Evolutionary conservation across 1,140 invertebrate genomes (phyloP), one percentile per base, ranked within the genome.

Genomic region (Oscheius sp.): DNA sequence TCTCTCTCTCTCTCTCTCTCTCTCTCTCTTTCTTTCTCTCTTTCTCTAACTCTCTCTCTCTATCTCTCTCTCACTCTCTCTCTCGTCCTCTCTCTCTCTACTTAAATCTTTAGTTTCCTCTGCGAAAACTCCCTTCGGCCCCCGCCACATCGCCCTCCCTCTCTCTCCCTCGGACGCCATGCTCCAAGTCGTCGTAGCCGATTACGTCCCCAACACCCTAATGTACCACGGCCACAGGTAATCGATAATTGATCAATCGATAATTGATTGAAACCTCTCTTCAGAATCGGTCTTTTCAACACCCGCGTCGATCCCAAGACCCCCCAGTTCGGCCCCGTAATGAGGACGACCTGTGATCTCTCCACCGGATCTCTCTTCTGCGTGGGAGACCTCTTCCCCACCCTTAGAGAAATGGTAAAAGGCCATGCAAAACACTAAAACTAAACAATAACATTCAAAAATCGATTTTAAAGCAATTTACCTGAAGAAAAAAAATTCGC

Each of bases 281-380:
- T 64, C 45, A 79, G 79, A 31, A 74, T 81, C 29, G 82, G 82
- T 23, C 71, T 83, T 4, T 83, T 83, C 77, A 82, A 83, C 68
- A 84, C 81, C 28, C 55, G 77, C 31, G 73, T 83, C 26, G 83
- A 84, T 70, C 73, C 78, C 2, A 73, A 67, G 29, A 83, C 81
- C 23, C 83, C 81, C 26, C 83, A 84, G 55, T 81, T 83, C 58
- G 81, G 83, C n/a, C 68, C 81, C 3, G 77, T 83, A 7, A 85
- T 83, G 83, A 72, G 75, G 23, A 83, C 82, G 10, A 76, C 75
- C 13, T 77, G 79, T 68, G 69, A 74, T 68, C 63, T 82, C 18
- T 77, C 77, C 26, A 71, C 77, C 15, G 82, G 81, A 49, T 38
- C 73, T 28, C 49, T 83, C 0, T 83, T 83, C 77, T 83, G 81